Base-by-base conservation (phyloP, 2,888 invertebrate genomes). In the Adineta ricciae region DNA sequence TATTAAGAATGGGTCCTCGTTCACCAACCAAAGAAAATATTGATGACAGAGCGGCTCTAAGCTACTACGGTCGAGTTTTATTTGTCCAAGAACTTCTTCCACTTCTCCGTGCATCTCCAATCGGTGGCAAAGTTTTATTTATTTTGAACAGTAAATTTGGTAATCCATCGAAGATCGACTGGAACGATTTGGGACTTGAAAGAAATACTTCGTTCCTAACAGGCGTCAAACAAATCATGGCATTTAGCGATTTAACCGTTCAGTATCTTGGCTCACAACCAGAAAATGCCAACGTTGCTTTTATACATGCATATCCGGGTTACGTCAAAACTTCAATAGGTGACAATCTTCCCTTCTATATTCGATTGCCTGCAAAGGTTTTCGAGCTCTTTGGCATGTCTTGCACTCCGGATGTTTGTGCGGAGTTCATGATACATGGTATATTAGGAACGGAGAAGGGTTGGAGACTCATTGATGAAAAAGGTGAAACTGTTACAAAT, bases 21-120 rank as follows among this genome's bases (percentile, higher is more conserved):
- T 16, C 56, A 56, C 56, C 56, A 56, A 56, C 56, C 56, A 56
- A 56, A 56, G 56, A 56, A 56, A 56, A 56, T 56, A 56, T 56
- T 56, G 56, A 56, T 56, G 56, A 56, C 24, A 56, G 24, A 56
- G 21, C 56, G 56, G 56, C 56, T 56, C 24, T 56, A 7, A 11
- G 5, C 24, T 56, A 56, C 24, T 56, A 56, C 24, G 56, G 56
- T 56, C 56, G 56, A 56, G 56, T 56, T 56, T 56, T 56, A 56
- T 56, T 56, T 56, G 56, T 56, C 56, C 4, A 56, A 56, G 56
- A 56, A 56, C 56, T 56, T 56, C 56, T 56, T n/a, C 56, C 56
- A 7, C 24, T 56, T 16, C 56, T 56, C 24, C 56, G 56, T 16
- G 9, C 56, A 56, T 56, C 56, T 56, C 56, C 56, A 56, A 9